phyloP scores from a whole-genome alignment of 2,113 vertebrate species.

The Dissostichus mawsoni region DNA sequence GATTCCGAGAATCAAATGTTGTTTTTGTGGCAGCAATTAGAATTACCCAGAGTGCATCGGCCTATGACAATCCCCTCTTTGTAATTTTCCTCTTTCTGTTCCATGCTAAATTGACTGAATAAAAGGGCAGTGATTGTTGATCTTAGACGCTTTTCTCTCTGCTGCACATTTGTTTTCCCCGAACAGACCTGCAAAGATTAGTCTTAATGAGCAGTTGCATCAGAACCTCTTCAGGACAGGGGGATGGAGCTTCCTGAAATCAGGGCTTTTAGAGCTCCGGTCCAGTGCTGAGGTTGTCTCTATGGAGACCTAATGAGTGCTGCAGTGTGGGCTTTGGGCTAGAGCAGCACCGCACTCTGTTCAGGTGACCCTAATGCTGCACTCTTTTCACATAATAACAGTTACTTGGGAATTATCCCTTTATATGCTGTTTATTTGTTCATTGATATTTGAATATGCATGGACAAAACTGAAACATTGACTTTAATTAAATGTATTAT shows the following conservation, averaged over 20 bases:
- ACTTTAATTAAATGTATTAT: no score
- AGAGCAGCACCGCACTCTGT: slow-evolving; percentile 61
- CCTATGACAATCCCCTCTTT: slow-evolving; percentile 21
- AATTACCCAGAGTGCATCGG: slow-evolving; percentile 17
- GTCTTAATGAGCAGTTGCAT: slow-evolving; percentile 40
- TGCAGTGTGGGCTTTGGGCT: slow-evolving; percentile 74
- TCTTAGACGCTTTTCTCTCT: slow-evolving; percentile 31
- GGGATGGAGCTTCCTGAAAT: slow-evolving; percentile 64
- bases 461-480: no score
- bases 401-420: not conserved
- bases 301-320: slow-evolving; percentile 84
- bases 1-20: slow-evolving; percentile 41
- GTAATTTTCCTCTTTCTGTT: not conserved
- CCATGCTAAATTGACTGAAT: slow-evolving; percentile 15
- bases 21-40: slow-evolving; percentile 36
- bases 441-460: not conserved
- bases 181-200: slow-evolving; percentile 43
- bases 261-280: slow-evolving; percentile 76
- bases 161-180: slow-evolving; percentile 34
- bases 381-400: not conserved
- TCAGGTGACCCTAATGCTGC: slow-evolving; percentile 72
- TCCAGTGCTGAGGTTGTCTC: slow-evolving; percentile 80
- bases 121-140: slow-evolving; percentile 33
- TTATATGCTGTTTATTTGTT: not conserved
- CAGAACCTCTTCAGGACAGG: slow-evolving; percentile 39